Evolutionary conservation across 1,140 invertebrate species (phyloP).

Genomic region (Pogonomyrmex californicus): DNA sequence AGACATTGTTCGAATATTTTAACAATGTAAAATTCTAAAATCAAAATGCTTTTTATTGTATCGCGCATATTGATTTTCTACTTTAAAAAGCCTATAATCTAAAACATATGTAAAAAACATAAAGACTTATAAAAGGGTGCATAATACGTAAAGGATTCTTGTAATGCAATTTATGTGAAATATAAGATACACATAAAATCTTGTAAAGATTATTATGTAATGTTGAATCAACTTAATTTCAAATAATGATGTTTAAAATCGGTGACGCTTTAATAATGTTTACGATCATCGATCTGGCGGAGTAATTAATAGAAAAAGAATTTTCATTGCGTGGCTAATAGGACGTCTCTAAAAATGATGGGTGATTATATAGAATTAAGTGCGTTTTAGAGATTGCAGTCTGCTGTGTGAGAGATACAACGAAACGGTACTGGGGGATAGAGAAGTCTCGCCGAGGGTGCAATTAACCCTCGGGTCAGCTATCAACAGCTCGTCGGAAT

Average conservation of each 20-base stretch:
- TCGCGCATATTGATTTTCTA: background rate
- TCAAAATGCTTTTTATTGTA: background rate
- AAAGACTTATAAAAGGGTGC: background rate
- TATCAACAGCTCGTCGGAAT: constrained; percentile 70
- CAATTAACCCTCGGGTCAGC: constrained; percentile 82
- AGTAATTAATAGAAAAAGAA: constrained; percentile 41
- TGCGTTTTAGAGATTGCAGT: constrained; percentile 73
- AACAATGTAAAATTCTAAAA: background rate
- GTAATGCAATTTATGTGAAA: background rate
- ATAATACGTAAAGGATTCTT: background rate
- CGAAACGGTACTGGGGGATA: constrained; percentile 52
- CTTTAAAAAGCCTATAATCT: background rate
- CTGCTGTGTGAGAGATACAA: constrained; percentile 27
- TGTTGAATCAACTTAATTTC: constrained; percentile 3
- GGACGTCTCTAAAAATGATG: constrained; percentile 50
- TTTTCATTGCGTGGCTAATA: constrained; percentile 31
- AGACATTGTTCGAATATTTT: background rate
- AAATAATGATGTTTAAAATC: background rate
- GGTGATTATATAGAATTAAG: constrained; percentile 63
- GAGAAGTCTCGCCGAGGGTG: constrained; percentile 76
- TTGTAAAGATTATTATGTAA: constrained; percentile 3
- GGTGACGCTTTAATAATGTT: background rate
- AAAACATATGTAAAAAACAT: background rate
- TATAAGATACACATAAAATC: background rate
- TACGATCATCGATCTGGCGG: constrained; percentile 1